Percentiles rank a stretch among this genome's conserved stretches.
These are phyloP conservation scores for Digitonthophagus gazella DNA, from an alignment of 2,888 invertebrate species.

Conservation along the genomic window DNA sequence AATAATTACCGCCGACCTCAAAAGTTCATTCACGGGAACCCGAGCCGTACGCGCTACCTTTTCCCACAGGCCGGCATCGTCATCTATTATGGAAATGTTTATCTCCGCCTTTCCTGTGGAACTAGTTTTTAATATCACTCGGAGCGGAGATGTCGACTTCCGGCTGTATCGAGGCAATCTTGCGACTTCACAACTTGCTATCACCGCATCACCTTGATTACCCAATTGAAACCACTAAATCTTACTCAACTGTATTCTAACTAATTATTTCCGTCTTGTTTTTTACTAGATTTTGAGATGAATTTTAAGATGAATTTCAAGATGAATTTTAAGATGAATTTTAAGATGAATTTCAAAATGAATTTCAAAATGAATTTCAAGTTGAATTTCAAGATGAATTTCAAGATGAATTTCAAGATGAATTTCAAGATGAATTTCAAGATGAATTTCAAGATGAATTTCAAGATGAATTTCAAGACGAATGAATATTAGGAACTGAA, in stretches of 20 bases:
- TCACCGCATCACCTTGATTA: not conserved
- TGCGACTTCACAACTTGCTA: not conserved
- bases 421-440: too few relatives aligned
- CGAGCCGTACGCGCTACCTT: conserved; percentile 30
- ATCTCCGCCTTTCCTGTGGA: conserved; percentile 38
- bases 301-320: too few relatives aligned
- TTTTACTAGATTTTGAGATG: not conserved
- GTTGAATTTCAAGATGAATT: too few relatives aligned
- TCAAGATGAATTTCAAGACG: too few relatives aligned
- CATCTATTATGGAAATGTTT: conserved; percentile 37
- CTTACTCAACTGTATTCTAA: not conserved
- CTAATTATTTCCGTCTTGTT: not conserved
- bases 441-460: too few relatives aligned
- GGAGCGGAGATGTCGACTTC: conserved; percentile 3
- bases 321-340: too few relatives aligned
- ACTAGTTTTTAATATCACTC: conserved; percentile 37
- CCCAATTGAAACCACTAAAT: not conserved
- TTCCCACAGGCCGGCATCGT: conserved; percentile 43
- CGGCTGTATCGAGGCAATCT: not conserved
- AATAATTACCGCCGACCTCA: conserved; percentile 48
- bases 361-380: too few relatives aligned
- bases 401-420: too few relatives aligned
- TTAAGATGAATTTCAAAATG: too few relatives aligned
- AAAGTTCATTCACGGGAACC: conserved; percentile 46
- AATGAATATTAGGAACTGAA: too few relatives aligned